Conservation (phyloP, 92 coral and sea anemone genomes). For the Zoanthus sociatus region DNA sequence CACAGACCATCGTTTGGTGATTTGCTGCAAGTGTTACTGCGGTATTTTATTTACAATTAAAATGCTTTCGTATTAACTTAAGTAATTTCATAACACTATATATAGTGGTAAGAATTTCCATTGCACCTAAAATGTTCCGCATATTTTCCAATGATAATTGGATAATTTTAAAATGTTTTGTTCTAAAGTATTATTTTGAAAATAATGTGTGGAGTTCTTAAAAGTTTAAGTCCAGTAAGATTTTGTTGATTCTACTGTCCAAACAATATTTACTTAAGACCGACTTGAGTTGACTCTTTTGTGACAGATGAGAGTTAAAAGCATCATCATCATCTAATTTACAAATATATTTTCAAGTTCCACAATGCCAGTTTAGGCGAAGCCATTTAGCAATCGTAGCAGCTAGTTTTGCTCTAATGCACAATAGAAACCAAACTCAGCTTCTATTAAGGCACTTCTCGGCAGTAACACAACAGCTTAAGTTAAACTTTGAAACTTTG, state of each 20-base stretch:
- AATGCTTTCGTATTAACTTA: neutral
- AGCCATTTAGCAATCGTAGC: conserved; percentile 12
- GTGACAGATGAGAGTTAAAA: neutral
- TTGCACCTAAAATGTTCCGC: no score
- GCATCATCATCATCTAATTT: conserved; percentile 1
- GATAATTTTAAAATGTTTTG: no score
- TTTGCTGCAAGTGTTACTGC: no score
- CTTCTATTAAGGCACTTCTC: conserved; percentile 16
- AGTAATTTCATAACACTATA: no score
- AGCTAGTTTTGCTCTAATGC: conserved; percentile 3
- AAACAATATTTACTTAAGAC: neutral
- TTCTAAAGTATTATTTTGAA: no score
- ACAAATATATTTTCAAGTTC: neutral
- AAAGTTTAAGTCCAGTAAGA: no score
- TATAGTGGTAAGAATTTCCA: neutral
- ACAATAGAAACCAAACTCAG: conserved; percentile 11
- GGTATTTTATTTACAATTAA: neutral
- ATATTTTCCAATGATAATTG: no score
- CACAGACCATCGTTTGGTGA: neutral
- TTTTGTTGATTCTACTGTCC: no score
- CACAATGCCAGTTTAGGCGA: conserved; percentile 11
- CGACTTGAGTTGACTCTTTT: conserved; percentile 17
- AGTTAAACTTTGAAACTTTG: conserved; percentile 3
- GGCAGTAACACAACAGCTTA: conserved; percentile 12
- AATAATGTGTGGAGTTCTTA: no score